Conservation (phyloP, 2,797 vertebrate species). For the Coluber constrictor region DNA sequence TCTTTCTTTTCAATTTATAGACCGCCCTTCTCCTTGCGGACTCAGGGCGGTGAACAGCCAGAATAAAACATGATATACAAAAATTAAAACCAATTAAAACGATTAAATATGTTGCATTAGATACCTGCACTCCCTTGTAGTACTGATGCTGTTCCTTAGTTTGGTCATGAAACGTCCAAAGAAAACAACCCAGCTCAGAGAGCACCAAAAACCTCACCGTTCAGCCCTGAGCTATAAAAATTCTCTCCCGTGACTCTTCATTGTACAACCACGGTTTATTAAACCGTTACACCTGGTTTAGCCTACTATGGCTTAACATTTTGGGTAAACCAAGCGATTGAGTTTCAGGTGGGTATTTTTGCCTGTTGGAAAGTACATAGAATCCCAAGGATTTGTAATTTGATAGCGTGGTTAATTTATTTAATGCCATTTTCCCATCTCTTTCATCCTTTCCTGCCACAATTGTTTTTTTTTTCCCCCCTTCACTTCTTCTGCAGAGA, state of each 20-base stretch:
- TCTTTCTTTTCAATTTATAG: too few relatives aligned
- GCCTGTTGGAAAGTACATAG: neutral
- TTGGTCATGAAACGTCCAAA: neutral
- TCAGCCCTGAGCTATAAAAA: too few relatives aligned
- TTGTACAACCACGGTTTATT: neutral
- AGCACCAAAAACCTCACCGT: neutral
- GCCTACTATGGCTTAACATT: neutral
- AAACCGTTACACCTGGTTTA: neutral
- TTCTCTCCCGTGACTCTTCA: neutral
- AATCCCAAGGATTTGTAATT: neutral
- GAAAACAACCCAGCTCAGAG: neutral
- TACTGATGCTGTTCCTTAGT: neutral
- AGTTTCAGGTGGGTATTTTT: neutral
- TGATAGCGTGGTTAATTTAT: neutral
- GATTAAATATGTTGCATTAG: too few relatives aligned
- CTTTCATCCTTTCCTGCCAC: neutral
- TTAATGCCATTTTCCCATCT: neutral
- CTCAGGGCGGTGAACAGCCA: too few relatives aligned
- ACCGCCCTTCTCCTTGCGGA: too few relatives aligned
- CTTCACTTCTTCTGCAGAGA: constrained; percentile 63
- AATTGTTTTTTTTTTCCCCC: constrained; percentile 25
- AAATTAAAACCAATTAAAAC: too few relatives aligned
- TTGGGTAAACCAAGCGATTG: neutral
- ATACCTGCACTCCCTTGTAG: too few relatives aligned
- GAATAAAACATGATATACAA: too few relatives aligned